Percentiles rank a stretch among this genome's conserved stretches.
Conservation (phyloP, 2,888 invertebrate species). For the Schizaphis graminum region DNA sequence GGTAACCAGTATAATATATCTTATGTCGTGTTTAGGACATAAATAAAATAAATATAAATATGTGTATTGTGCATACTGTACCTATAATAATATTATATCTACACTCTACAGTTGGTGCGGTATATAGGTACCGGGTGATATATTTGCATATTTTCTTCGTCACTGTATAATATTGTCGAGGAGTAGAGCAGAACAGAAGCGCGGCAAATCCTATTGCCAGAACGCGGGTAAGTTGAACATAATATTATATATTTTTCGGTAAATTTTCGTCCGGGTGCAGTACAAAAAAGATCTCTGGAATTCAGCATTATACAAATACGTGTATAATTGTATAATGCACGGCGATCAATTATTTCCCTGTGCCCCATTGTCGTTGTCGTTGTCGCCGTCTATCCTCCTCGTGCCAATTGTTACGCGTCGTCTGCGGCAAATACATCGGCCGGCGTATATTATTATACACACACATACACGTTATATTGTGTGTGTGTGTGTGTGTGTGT, state of each 20-base stretch:
- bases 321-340: neutral
- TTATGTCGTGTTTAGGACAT: neutral
- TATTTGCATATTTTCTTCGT: neutral
- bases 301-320: neutral
- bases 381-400: neutral
- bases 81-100: neutral
- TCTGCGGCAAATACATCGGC: neutral
- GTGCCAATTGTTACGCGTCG: slow-evolving; percentile 52
- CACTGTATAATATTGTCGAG: neutral
- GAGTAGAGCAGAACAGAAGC: neutral
- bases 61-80: no score
- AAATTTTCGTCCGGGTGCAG: neutral
- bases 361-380: neutral
- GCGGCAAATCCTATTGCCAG: neutral
- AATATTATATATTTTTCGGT: neutral
- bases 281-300: neutral
- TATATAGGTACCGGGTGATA: neutral
- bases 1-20: neutral
- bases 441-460: neutral
- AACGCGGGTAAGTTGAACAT: neutral
- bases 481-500: neutral
- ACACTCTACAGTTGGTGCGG: neutral
- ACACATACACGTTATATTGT: neutral
- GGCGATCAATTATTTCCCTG: neutral
- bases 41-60: neutral